phyloP scores from a whole-genome alignment of 2,797 vertebrate species.

The Spondyliosoma cantharus region DNA sequence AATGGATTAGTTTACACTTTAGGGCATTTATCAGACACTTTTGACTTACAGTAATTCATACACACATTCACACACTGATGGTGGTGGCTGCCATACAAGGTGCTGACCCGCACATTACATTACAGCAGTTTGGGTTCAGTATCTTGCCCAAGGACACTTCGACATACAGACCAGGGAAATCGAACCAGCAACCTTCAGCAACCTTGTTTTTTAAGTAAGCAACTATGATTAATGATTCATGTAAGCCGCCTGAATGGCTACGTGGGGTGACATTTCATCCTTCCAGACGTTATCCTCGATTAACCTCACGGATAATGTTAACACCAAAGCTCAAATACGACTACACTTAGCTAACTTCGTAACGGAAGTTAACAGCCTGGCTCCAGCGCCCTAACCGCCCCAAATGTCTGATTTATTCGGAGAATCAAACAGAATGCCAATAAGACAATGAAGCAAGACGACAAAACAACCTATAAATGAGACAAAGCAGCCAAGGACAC shows the following conservation, averaged over 20 bases:
- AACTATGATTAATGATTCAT: rapidly evolving
- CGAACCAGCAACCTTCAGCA: too few species aligned
- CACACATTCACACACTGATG: too few species aligned
- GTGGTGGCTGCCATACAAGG: too few species aligned
- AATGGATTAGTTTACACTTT: too few species aligned
- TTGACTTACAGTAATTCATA: too few species aligned
- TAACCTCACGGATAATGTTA: constrained; percentile 9
- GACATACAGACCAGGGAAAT: too few species aligned
- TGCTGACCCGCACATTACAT: too few species aligned
- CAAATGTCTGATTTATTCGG: rapidly evolving
- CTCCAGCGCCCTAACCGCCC: rapidly evolving
- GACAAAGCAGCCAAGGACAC: background rate
- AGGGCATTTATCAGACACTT: too few species aligned
- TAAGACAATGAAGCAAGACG: rapidly evolving
- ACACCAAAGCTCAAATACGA: background rate
- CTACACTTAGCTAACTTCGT: background rate
- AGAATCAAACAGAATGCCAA: rapidly evolving
- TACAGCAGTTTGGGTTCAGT: too few species aligned
- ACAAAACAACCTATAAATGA: background rate
- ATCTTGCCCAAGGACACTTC: too few species aligned
- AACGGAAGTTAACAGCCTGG: background rate
- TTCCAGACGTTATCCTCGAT: background rate
- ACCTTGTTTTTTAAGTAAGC: too few species aligned
- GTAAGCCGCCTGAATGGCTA: rapidly evolving
- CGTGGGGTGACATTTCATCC: background rate